Percentiles rank a stretch among this genome's conserved stretches.
Conservation (phyloP, 2,888 invertebrate species). For the Drosophila borborema region DNA sequence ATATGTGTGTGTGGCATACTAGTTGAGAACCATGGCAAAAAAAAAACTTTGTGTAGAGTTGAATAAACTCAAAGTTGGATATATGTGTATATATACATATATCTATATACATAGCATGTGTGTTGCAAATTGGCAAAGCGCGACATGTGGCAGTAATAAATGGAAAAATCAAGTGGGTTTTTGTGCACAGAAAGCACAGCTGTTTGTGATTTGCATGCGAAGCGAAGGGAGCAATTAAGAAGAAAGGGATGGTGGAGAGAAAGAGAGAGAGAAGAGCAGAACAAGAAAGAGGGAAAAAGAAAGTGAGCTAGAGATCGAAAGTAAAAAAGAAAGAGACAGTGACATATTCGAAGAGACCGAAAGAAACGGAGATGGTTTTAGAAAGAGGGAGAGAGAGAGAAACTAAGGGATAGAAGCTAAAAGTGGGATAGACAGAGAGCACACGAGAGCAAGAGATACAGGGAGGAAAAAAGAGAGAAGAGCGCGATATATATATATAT, state of each 20-base stretch:
- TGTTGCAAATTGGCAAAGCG: conserved; percentile 52
- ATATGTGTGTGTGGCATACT: conserved; percentile 29
- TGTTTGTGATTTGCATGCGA: conserved; percentile 65
- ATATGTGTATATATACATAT: not conserved
- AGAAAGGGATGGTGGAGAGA: not conserved
- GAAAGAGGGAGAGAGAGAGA: too few relatives aligned
- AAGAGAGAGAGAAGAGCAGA: not conserved
- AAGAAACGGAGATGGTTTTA: not conserved
- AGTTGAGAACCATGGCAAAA: conserved; percentile 54
- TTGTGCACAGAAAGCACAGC: conserved; percentile 51
- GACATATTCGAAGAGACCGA: not conserved
- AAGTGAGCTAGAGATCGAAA: not conserved
- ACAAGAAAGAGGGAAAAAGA: not conserved
- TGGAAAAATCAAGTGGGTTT: conserved; percentile 47
- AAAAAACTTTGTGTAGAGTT: conserved; percentile 35
- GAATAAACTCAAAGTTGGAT: conserved; percentile 39
- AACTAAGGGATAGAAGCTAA: not conserved
- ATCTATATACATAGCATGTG: conserved; percentile 16
- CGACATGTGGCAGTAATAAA: conserved; percentile 72
- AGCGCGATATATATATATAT: not conserved
- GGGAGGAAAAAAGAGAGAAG: not conserved
- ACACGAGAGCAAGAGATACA: not conserved
- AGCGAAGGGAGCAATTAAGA: conserved; percentile 65
- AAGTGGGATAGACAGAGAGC: not conserved
- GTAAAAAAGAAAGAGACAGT: not conserved